phyloP scores from a whole-genome alignment of 2,888 invertebrate species.

The Pristionchus japonicus region DNA sequence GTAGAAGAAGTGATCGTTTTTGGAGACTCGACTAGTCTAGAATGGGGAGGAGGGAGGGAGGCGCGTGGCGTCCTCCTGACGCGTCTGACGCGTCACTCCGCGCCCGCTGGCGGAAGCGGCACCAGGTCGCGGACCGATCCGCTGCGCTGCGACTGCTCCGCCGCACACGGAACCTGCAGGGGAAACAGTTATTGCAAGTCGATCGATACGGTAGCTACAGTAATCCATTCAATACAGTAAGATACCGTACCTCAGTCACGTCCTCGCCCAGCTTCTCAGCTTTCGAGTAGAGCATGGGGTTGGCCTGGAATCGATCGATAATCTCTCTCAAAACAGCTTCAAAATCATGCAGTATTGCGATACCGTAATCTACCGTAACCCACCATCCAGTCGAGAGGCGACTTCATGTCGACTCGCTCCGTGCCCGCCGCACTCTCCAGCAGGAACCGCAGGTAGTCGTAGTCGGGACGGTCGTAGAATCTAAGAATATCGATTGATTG shows the following conservation, averaged over 20 bases:
- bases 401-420: constrained; percentile 55
- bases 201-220: neutral
- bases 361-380: no score
- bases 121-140: neutral
- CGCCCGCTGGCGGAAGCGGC: neutral
- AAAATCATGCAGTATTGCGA: no score
- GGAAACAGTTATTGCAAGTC: no score
- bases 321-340: no score
- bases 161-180: constrained; percentile 32
- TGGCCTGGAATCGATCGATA: constrained; percentile 1
- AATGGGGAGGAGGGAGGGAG: neutral
- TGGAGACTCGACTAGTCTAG: no score
- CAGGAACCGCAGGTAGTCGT: constrained; percentile 53
- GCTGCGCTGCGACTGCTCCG: neutral
- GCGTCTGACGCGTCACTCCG: neutral
- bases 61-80: no score
- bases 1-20: neutral
- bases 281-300: neutral
- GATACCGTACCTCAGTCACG: constrained; percentile 21
- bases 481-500: constrained; percentile 47
- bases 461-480: constrained; percentile 64
- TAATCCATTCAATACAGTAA: neutral
- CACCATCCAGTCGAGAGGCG: constrained; percentile 67
- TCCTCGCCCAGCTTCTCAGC: constrained; percentile 44
- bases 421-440: constrained; percentile 56